Percentiles rank a stretch among this genome's conserved stretches.
Evolutionary conservation across 2,797 vertebrate species (phyloP).

Genomic region (Jordanella pulchra): DNA sequence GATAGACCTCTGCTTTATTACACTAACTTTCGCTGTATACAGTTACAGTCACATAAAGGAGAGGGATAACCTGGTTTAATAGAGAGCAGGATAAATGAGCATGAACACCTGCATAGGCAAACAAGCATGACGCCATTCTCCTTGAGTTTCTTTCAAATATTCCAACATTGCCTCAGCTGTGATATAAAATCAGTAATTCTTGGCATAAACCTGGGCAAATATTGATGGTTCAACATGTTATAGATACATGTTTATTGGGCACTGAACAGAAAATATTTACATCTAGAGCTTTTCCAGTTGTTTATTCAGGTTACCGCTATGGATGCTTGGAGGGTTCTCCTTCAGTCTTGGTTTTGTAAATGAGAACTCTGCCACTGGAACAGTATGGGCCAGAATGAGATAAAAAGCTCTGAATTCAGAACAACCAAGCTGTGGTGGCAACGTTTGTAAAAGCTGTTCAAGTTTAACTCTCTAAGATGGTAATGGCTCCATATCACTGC

Average conservation of each 20-base stretch:
- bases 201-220: not conserved
- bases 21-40: conserved; percentile 9
- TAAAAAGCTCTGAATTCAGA: not conserved
- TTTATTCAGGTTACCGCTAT: not conserved
- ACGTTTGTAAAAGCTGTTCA: not conserved
- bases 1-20: conserved; percentile 40
- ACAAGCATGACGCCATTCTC: conserved; percentile 1
- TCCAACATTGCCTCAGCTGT: not conserved
- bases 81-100: conserved; percentile 16
- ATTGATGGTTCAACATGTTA: not conserved
- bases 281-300: not conserved
- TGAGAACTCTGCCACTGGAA: not conserved
- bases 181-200: not conserved
- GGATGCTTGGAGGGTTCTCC: not conserved
- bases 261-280: not conserved
- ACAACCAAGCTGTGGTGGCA: not conserved
- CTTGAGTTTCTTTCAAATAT: not conserved
- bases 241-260: not conserved
- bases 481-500: not conserved
- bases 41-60: conserved; percentile 47
- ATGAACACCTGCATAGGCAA: not conserved
- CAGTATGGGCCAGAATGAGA: not conserved
- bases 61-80: conserved; percentile 36
- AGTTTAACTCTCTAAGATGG: not conserved
- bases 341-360: not conserved